Evolutionary conservation across 2,797 vertebrate species (phyloP), one percentile per base, ranked within the genome.

Genomic region (Leucoraja ocellata): DNA sequence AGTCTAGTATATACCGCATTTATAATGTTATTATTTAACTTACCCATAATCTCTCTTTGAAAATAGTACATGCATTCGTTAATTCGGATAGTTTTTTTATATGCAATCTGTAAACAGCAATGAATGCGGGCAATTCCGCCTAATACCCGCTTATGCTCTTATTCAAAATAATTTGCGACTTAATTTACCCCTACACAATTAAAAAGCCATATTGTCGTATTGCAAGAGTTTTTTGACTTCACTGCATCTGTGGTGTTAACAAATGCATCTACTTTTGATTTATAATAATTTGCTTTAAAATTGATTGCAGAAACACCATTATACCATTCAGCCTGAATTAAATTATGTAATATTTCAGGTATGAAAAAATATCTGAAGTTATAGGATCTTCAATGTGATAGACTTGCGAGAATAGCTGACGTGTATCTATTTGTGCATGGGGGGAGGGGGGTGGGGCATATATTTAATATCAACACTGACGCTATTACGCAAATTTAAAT

Each of bases 401-500:
- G 25, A 68, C 36, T 68, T 23, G 10, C 7, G 16, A 36, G 63
- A 88, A 61, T 7, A 18, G 58, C 14, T 63, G 58, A 32, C 28
- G 11, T 32, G 13, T 9, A 58, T 6, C 61, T 63, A n/a, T 61
- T 61, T 54, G 23, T 46, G 65, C 11, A 16, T 63, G 14, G 11
- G n/a, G 11, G 84, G 2, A 11, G 18, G 84, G 2, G 32, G 32
- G 32, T 0, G 32, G 32, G 28, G 5, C 1, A 32, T 6, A 36
- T 65, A 36, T 32, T 36, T 65, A 65, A 32, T 10, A 88, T 68
- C 68, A n/a, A 68, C 36, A n/a, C n/a, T 88, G 63, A 68, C 63
- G 58, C 32, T 88, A 18, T 88, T 88, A 88, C n/a, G 61, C 61
- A 88, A 18, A 65, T 65, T 32, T n/a, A 32, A 84, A 88, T 88